Base-by-base conservation (phyloP, 2,797 vertebrate species). In the Rachycentron canadum region DNA sequence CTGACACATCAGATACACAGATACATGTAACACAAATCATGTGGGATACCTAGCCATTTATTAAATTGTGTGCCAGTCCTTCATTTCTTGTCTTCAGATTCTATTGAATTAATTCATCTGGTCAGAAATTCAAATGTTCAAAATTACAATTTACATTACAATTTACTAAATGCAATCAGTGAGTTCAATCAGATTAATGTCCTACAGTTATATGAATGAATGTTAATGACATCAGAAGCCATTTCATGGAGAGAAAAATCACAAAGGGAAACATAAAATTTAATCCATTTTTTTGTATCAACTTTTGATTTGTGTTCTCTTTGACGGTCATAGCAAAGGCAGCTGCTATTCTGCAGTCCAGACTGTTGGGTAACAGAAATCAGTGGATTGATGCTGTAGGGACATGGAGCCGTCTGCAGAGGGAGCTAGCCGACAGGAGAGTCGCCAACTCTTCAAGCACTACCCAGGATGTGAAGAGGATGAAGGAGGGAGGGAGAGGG, bases 321-420 rank as follows among this genome's bases (percentile, higher is more conserved):
- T 19, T 82, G 5, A 53, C 55, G 12, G 64, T 36, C 2, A 52
- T 0, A 95, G 95, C 85, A 58, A 93, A 92, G 68, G 87, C 88
- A 17, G 74, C 87, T 0, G 81, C 81, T 65, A 66, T 95, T 26
- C 88, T 99, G 71, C 94, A 93, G 86, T 94, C 88, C 75, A 93
- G 90, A 76, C 67, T 98, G 76, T 61, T 89, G 30, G 93, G 91
- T 60, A 93, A 96, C 53, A 85, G 76, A 0, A 79, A 84, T 30
- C 80, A 82, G 21, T 98, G 97, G 97, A 77, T 78, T 61, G 76
- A 85, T 52, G 66, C 89, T 82, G 78, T 95, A 76, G 85, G 91
- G 83, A 65, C 90, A 53, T 98, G 97, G 97, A 89, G 36, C 7
- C 80, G 62, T 53, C 88, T 95, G 69, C 93, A 94, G 92, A 62